Evolutionary conservation across 2,797 vertebrate species (phyloP).

Genomic region (Tachyglossus aculeatus): DNA sequence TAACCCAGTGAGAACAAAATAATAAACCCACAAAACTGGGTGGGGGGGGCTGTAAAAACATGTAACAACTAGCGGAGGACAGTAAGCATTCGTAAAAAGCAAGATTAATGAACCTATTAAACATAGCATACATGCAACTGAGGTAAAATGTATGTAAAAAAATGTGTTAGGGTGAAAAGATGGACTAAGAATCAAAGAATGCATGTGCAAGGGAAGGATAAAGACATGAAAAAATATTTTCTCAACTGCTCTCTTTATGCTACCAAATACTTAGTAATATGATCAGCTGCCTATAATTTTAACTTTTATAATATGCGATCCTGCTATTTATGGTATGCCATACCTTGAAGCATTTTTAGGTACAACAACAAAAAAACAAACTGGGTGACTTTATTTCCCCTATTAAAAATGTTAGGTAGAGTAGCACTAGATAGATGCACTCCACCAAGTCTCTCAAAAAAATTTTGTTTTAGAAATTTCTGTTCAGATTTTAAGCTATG

Average conservation of each 20-base stretch:
- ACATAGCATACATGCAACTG: slow-evolving; percentile 63
- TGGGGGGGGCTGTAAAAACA: slow-evolving; percentile 27
- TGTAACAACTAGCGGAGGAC: slow-evolving; percentile 1
- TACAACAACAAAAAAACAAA: neutral
- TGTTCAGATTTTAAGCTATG: neutral
- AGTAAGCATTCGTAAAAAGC: slow-evolving; percentile 28
- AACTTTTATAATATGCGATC: slow-evolving; percentile 7
- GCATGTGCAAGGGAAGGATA: slow-evolving; percentile 54
- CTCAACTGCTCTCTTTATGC: neutral
- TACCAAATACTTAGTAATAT: neutral
- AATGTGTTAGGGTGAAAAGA: slow-evolving; percentile 70
- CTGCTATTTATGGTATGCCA: slow-evolving; percentile 15
- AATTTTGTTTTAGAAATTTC: slow-evolving; percentile 3
- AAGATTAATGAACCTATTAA: slow-evolving; percentile 22
- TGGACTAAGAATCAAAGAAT: slow-evolving; percentile 60
- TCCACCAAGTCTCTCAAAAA: neutral
- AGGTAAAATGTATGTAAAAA: slow-evolving; percentile 63
- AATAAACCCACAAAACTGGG: neutral
- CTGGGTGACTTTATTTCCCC: neutral
- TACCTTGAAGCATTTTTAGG: neutral
- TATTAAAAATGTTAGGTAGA: neutral
- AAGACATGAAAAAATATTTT: neutral
- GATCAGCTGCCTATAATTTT: neutral
- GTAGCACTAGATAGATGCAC: slow-evolving; percentile 15
- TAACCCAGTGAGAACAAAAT: slow-evolving; percentile 7